Percentiles rank a stretch among this genome's conserved stretches.
phyloP scores from a whole-genome alignment of 2,797 vertebrate species.

The Rousettus madagascariensis region DNA sequence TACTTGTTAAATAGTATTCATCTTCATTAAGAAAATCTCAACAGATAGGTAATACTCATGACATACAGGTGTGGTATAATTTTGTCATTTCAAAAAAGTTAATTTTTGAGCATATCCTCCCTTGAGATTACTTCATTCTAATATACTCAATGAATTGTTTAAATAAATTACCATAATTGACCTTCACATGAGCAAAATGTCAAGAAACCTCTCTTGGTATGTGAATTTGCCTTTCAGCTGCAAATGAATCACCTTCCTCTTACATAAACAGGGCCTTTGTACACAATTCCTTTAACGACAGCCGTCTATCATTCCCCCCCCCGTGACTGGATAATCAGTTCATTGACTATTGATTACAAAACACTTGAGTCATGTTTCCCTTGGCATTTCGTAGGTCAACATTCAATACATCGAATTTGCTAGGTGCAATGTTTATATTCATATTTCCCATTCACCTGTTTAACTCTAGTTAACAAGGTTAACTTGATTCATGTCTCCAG shows the following conservation, averaged over 20 bases:
- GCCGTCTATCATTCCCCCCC: not conserved
- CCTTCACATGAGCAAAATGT: not conserved
- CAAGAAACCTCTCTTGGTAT: not conserved
- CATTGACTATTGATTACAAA: constrained; percentile 39
- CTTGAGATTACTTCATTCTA: constrained; percentile 17
- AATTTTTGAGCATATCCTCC: not conserved
- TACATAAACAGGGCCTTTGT: not conserved
- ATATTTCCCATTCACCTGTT: not conserved
- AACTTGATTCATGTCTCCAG: not conserved
- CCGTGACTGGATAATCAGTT: not conserved
- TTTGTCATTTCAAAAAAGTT: not conserved
- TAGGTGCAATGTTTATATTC: not conserved
- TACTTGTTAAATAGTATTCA: not conserved
- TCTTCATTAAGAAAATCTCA: not conserved
- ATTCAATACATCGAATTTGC: not conserved
- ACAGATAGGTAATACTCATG: not conserved
- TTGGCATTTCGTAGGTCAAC: not conserved
- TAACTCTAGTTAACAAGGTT: not conserved
- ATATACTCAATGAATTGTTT: constrained; percentile 1
- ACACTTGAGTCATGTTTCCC: not conserved
- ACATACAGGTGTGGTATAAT: not conserved
- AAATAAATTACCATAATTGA: constrained; percentile 39
- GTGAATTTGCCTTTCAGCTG: constrained; percentile 19
- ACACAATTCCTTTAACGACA: constrained; percentile 15
- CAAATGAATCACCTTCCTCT: constrained; percentile 36